These are phyloP conservation scores for Cottus gobio DNA, from an alignment of 2,113 vertebrate genomes.

Conservation along the genomic window DNA sequence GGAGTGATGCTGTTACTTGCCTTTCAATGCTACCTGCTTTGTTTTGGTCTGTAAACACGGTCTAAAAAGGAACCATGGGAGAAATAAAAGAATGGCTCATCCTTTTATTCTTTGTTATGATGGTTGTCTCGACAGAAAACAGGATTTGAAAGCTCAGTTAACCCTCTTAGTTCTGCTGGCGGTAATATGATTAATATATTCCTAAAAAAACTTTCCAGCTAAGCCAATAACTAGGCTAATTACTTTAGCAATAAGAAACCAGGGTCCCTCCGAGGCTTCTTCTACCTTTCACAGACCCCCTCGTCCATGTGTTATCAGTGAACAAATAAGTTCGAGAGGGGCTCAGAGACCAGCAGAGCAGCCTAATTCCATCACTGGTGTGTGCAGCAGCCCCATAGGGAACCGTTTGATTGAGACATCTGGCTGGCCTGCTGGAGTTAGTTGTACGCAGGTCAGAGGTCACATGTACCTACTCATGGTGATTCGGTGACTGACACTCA, in stretches of 20 bases:
- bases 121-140: conserved; percentile 1
- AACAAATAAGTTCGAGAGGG: conserved; percentile 40
- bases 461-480: conserved; percentile 54
- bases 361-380: conserved; percentile 51
- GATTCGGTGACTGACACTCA: conserved; percentile 33
- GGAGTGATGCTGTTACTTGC: conserved; percentile 48
- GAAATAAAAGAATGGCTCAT: conserved; percentile 10
- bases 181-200: conserved; percentile 19
- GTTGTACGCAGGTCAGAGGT: conserved; percentile 52
- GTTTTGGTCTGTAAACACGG: conserved; percentile 46
- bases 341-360: conserved; percentile 44
- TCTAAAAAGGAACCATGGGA: conserved; percentile 17
- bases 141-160: not conserved
- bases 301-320: conserved; percentile 37
- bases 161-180: not conserved
- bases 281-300: conserved; percentile 41
- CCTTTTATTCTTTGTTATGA: conserved; percentile 17
- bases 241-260: conserved; percentile 38
- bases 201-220: conserved; percentile 3
- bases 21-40: conserved; percentile 42
- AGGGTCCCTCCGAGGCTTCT: conserved; percentile 33
- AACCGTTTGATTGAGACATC: conserved; percentile 53
- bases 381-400: conserved; percentile 34
- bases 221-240: conserved; percentile 48
- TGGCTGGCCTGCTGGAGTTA: conserved; percentile 46